Percentiles rank a stretch among this genome's conserved stretches.
Conservation (phyloP, 2,888 invertebrate species). For the Lasioglossum vierecki region DNA sequence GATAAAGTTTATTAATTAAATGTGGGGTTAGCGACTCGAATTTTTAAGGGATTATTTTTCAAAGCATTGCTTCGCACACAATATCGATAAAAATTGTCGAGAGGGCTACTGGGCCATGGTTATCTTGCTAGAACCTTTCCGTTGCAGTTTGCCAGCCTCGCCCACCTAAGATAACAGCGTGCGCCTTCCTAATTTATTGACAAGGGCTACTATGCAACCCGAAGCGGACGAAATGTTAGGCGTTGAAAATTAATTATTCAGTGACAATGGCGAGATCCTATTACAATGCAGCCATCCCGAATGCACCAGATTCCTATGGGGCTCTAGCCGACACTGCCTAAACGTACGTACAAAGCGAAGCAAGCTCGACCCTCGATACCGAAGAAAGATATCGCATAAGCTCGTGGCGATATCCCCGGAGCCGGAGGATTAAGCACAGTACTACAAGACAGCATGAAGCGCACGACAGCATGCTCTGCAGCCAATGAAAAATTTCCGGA, state of each 20-base stretch:
- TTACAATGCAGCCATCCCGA: background rate
- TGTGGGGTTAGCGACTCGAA: too few relatives aligned
- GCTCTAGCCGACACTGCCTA: background rate
- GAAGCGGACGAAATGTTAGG: background rate
- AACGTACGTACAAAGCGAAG: background rate
- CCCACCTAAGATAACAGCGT: background rate
- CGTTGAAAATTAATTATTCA: background rate
- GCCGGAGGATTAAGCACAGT: background rate
- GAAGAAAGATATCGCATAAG: background rate
- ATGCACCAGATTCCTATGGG: slow-evolving; percentile 1
- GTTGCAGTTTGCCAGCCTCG: too few relatives aligned
- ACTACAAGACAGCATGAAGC: background rate
- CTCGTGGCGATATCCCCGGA: background rate
- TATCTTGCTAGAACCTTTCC: too few relatives aligned
- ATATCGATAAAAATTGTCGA: too few relatives aligned
- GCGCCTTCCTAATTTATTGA: background rate
- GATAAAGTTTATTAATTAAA: too few relatives aligned
- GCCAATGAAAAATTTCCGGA: slow-evolving; percentile 29
- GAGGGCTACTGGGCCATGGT: too few relatives aligned
- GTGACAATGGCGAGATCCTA: slow-evolving; percentile 1
- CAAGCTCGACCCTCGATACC: background rate
- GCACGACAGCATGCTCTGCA: background rate
- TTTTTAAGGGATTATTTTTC: too few relatives aligned
- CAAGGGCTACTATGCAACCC: background rate
- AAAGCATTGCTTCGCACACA: too few relatives aligned